Percentiles rank a stretch among this genome's conserved stretches.
Conservation (phyloP, 1,140 invertebrate species). For the Psix sp. region DNA sequence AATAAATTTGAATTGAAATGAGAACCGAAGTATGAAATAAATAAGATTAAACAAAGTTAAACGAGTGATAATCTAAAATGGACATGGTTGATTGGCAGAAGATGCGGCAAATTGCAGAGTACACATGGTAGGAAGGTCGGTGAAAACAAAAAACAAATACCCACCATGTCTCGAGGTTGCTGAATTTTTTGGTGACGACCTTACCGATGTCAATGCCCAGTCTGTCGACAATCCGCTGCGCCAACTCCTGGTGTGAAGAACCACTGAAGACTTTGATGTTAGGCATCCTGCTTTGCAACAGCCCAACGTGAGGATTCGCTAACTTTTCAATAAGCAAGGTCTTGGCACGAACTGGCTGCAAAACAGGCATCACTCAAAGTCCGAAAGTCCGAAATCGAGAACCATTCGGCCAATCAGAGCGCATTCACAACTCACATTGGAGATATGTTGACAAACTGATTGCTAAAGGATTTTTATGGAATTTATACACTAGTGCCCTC, state of each 20-base stretch:
- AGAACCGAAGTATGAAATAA: no score
- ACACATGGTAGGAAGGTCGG: conserved; percentile 34
- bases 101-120: not conserved
- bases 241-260: conserved; percentile 96
- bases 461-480: no score
- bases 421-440: conserved; percentile 69
- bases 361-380: conserved; percentile 84
- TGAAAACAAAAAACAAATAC: conserved; percentile 30
- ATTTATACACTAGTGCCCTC: no score
- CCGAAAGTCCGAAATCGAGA: conserved; percentile 64
- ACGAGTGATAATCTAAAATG: no score
- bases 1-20: no score
- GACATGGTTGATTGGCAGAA: no score
- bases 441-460: no score
- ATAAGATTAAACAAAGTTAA: no score
- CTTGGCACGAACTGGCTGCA: conserved; percentile 84
- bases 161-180: conserved; percentile 98
- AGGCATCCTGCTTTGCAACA: conserved; percentile 88
- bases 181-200: conserved; percentile 98
- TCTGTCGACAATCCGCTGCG: conserved; percentile 94
- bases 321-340: conserved; percentile 84
- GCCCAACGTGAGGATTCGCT: conserved; percentile 77
- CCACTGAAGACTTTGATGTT: conserved; percentile 99
- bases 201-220: conserved; percentile 96
- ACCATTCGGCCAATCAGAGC: conserved; percentile 63